Percentiles rank a stretch among this genome's conserved stretches.
Evolutionary conservation across 2,797 vertebrate genomes (phyloP).

Genomic region (Crotalus adamanteus): DNA sequence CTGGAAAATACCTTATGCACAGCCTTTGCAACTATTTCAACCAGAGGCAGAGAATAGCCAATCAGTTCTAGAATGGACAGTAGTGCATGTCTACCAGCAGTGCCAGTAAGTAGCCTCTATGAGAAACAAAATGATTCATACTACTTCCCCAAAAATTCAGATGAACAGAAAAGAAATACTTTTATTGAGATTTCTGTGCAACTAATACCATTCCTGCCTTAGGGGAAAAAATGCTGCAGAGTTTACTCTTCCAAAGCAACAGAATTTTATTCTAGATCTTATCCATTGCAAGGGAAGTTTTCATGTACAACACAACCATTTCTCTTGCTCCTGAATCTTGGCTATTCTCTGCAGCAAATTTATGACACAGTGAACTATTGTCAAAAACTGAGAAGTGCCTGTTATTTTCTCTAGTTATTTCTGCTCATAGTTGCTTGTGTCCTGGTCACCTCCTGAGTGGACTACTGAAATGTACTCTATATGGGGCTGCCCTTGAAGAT

Average conservation of each 20-base stretch:
- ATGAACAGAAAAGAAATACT: background rate
- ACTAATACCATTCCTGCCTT: background rate
- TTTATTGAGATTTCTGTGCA: background rate
- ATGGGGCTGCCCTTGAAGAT: background rate
- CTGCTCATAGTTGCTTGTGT: background rate
- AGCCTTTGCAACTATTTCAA: background rate
- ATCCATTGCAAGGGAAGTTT: background rate
- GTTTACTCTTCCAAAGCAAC: background rate
- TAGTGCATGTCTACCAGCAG: background rate
- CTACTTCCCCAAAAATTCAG: background rate
- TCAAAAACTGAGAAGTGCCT: background rate
- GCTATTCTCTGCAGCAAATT: background rate
- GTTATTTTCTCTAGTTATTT: background rate
- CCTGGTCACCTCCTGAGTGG: background rate
- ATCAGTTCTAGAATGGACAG: background rate
- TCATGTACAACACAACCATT: background rate
- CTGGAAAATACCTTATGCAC: background rate
- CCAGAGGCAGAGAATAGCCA: background rate
- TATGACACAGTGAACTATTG: background rate
- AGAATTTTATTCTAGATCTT: background rate
- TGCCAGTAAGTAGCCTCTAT: background rate
- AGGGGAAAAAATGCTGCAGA: background rate
- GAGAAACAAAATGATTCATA: background rate
- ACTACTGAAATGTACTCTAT: background rate
- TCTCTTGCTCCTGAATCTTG: background rate